Evolutionary conservation across 2,797 vertebrate genomes (phyloP).

Genomic region (Danio aesculapii): DNA sequence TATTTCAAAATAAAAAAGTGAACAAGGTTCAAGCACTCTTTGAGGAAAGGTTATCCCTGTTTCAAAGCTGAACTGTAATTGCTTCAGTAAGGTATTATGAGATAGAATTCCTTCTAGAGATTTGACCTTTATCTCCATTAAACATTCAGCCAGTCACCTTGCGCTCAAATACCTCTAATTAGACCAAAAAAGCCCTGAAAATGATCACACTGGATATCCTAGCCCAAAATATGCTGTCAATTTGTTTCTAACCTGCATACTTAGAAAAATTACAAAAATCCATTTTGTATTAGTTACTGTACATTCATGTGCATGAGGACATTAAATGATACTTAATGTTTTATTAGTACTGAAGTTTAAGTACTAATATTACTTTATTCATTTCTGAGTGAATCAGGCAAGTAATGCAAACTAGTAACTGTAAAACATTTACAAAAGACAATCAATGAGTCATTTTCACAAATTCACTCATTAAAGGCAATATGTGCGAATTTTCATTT

Average conservation of each 20-base stretch:
- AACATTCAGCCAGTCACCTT: constrained; percentile 45
- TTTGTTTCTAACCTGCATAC: constrained; percentile 14
- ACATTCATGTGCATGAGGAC: too few species aligned
- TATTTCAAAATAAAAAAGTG: neutral
- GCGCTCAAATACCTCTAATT: constrained; percentile 48
- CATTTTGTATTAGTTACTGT: neutral
- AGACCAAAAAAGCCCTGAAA: constrained; percentile 28
- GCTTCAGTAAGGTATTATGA: constrained; percentile 35
- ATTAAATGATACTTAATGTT: neutral
- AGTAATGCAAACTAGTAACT: too few species aligned
- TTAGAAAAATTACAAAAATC: neutral
- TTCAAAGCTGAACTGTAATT: constrained; percentile 46
- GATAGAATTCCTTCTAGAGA: neutral
- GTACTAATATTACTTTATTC: too few species aligned
- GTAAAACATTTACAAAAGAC: too few species aligned
- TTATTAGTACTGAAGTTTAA: neutral
- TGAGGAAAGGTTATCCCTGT: constrained; percentile 43
- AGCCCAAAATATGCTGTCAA: neutral
- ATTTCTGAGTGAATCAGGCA: too few species aligned
- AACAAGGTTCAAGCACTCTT: constrained; percentile 16
- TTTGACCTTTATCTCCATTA: constrained; percentile 44
- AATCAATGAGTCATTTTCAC: too few species aligned
- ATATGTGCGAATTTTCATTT: too few species aligned
- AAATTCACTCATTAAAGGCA: too few species aligned
- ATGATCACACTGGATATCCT: constrained; percentile 4